Evolutionary conservation across 2,888 invertebrate species (phyloP).

Genomic region (Allolobophora icterica): DNA sequence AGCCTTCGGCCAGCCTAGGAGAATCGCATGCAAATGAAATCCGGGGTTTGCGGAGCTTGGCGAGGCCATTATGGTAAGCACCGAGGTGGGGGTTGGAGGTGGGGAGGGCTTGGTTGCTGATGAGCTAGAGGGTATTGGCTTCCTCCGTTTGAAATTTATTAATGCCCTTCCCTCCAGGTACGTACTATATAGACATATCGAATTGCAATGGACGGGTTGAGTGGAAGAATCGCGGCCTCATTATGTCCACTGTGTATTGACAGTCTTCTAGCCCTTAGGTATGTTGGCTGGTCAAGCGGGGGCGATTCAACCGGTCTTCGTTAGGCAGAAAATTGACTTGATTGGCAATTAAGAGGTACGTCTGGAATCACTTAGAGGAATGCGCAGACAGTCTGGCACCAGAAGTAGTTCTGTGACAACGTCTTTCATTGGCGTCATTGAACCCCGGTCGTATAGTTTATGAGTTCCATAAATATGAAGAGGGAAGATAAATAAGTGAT

Average conservation of each 20-base stretch:
- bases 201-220: neutral
- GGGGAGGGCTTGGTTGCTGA: neutral
- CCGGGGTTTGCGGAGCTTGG: neutral
- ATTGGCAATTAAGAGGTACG: neutral
- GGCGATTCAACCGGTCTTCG: neutral
- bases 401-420: neutral
- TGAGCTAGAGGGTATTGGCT: neutral
- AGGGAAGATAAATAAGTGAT: conserved; percentile 9
- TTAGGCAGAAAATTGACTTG: neutral
- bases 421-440: neutral
- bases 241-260: neutral
- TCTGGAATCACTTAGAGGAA: neutral
- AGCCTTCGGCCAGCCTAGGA: neutral
- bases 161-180: neutral
- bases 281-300: neutral
- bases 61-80: conserved; percentile 9
- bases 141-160: neutral
- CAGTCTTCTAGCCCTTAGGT: neutral
- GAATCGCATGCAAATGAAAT: neutral
- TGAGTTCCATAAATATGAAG: neutral
- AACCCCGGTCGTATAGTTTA: neutral
- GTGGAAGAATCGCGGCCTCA: neutral
- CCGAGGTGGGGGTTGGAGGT: too few species aligned
- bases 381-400: conserved; percentile 18
- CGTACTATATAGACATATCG: neutral